Percentiles rank a stretch among this genome's conserved stretches.
phyloP scores from a whole-genome alignment of 2,113 vertebrate genomes.

The Sinocyclocheilus anophthalmus region DNA sequence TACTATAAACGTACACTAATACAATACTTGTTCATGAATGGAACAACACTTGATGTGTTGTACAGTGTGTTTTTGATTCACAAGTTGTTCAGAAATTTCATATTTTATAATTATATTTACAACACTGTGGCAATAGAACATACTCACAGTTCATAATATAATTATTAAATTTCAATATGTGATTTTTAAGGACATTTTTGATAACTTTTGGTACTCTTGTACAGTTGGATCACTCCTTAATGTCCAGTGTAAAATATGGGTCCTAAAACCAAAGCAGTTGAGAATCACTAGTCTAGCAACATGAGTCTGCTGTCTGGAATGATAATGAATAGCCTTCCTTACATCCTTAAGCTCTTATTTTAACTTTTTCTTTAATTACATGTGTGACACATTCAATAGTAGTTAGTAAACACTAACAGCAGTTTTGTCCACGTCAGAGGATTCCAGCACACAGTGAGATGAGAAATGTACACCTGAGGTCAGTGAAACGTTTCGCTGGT shows the following conservation, averaged over 20 bases:
- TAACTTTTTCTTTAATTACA: background rate
- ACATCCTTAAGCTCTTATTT: slow-evolving; percentile 14
- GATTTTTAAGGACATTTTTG: no score
- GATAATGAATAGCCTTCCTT: slow-evolving; percentile 17
- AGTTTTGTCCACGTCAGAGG: background rate
- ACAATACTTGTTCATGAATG: background rate
- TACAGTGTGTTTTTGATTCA: background rate
- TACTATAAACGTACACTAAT: no score
- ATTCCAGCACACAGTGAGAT: background rate
- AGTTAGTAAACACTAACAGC: slow-evolving; percentile 1
- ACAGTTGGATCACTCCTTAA: no score
- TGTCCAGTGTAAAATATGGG: no score
- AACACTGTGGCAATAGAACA: no score
- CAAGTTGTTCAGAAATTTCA: no score
- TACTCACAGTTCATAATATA: no score
- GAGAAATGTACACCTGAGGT: slow-evolving; percentile 7
- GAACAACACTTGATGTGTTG: background rate
- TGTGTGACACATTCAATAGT: background rate
- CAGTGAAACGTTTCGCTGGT: background rate
- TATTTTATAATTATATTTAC: no score
- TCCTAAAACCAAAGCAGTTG: background rate
- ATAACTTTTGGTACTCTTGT: no score
- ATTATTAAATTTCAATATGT: no score
- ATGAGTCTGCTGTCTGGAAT: background rate
- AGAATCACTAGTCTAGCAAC: background rate